Base-by-base conservation (phyloP, 2,113 vertebrate species). In the Pycnonotus jocosus region DNA sequence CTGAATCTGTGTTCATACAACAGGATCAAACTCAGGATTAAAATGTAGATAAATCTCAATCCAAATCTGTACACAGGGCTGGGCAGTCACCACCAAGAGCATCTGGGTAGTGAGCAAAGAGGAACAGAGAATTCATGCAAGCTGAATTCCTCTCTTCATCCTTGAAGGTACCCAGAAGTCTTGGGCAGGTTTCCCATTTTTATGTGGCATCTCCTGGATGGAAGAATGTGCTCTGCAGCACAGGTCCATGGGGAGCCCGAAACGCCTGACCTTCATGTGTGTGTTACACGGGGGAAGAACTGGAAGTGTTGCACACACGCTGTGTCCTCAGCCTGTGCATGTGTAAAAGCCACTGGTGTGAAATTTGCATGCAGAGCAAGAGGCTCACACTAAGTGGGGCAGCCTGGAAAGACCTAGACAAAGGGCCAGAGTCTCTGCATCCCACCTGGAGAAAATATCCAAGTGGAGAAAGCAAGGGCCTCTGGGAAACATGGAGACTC, bases 321-420 rank as follows among this genome's bases (percentile, higher is more conserved):
- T 91, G 87, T 42, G 93, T 40, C 81, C 68, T 92, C 93, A 51
- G 92, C 57, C 93, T 47, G 51, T 81, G 96, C 92, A 42, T 37
- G 77, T 91, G 92, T 78, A 89, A 94, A 86, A 95, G 83, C 60
- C 89, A 95, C 72, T 89, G 93, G 81, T 91, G 95, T 94, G 95
- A 94, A 89, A 92, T 91, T 18, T 92, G 87, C 92, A 84, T 94
- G 91, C 73, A 84, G 81, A 84, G 76, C 38, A 78, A 92, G 94
- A 62, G 73, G 56, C 81, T 91, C 0, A 0, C 0, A 0, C 42
- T 30, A 64, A 89, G 81, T n/a, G 70, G 56, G 69, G 81, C 77
- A 68, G 90, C 69, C 95, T 64, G 47, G 28, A 74, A 58, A 84
- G 64, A 33, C 22, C 60, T 5, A 68, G 54, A 92, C 84, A 91